Percentiles rank a stretch among this genome's conserved stretches.
Evolutionary conservation across 2,888 invertebrate genomes (phyloP).

Genomic region (Scaptomyza polygonia): DNA sequence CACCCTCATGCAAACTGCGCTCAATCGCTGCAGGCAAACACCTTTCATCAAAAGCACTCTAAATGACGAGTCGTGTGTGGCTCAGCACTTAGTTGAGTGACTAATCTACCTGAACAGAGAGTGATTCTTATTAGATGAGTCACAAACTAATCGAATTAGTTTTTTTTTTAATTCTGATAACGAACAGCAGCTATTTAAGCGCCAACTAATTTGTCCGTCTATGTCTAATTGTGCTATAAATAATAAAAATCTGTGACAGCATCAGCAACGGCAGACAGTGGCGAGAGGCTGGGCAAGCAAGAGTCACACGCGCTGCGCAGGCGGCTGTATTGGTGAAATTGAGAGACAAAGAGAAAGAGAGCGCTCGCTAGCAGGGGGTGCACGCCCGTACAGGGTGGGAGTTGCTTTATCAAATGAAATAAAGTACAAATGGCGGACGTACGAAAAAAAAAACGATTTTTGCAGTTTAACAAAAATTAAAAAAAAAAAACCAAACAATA

Average conservation of each 20-base stretch:
- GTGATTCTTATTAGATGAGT: constrained; percentile 33
- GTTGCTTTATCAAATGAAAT: constrained; percentile 68
- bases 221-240: constrained; percentile 45
- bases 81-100: constrained; percentile 42
- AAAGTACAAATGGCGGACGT: constrained; percentile 71
- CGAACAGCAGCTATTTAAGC: constrained; percentile 19
- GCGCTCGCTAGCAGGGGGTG: constrained; percentile 34
- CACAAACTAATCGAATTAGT: constrained; percentile 33
- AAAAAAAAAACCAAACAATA: no score
- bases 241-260: constrained; percentile 29
- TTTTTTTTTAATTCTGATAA: constrained; percentile 17
- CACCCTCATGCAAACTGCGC: neutral
- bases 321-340: constrained; percentile 10
- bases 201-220: constrained; percentile 36
- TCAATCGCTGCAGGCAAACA: constrained; percentile 44
- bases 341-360: constrained; percentile 6
- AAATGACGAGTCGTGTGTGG: constrained; percentile 40
- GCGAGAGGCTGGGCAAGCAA: constrained; percentile 20
- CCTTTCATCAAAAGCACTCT: constrained; percentile 51
- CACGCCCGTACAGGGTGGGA: constrained; percentile 60
- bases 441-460: neutral
- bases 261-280: constrained; percentile 5
- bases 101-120: constrained; percentile 47
- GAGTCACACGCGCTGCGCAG: constrained; percentile 21
- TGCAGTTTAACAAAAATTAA: no score